Evolutionary conservation across 2,797 vertebrate species (phyloP), one percentile per base, ranked within the genome.

Genomic region (Columba guinea): DNA sequence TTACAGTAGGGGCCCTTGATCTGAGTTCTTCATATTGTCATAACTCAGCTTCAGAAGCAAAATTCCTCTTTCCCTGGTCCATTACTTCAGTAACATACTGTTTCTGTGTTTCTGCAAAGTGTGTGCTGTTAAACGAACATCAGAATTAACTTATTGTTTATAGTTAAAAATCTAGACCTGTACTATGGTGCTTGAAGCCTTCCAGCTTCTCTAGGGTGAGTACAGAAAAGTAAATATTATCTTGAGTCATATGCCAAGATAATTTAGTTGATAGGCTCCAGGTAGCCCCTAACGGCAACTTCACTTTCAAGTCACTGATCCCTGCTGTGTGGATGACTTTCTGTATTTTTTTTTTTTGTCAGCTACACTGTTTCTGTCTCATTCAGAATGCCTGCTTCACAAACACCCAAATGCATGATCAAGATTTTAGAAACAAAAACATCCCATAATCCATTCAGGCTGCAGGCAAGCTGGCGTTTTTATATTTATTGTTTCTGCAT

Each of bases 221-320:
- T 76, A 70, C 34, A 79, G 30, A 49, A 68, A 70, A 24, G 15
- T 80, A 84, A 65, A 65, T 89, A 51, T 91, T 93, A 77, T 14
- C 64, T 74, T 63, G 51, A 84, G 71, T 85, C 56, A 27, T 56
- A 60, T 53, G 71, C 64, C n/a, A 37, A 68, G 60, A 46, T 75
- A 74, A 62, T 56, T 75, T 63, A 74, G 8, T 60, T 63, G 28
- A 20, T 63, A 71, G 39, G 74, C n/a, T 82, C 37, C 63, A 76
- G n/a, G 37, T 53, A 34, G 11, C 39, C 26, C 35, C 21, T 77
- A 22, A 53, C 88, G 65, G 59, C 81, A 67, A 35, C 65, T 62
- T 71, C 69, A 27, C 11, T 80, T 90, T 88, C 62, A 75, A 30
- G 58, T 81, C 63, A 67, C 35, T 64, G 53, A 22, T 80, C 44